Evolutionary conservation across 1,140 invertebrate species (phyloP).

Genomic region (Achatina immaculata): DNA sequence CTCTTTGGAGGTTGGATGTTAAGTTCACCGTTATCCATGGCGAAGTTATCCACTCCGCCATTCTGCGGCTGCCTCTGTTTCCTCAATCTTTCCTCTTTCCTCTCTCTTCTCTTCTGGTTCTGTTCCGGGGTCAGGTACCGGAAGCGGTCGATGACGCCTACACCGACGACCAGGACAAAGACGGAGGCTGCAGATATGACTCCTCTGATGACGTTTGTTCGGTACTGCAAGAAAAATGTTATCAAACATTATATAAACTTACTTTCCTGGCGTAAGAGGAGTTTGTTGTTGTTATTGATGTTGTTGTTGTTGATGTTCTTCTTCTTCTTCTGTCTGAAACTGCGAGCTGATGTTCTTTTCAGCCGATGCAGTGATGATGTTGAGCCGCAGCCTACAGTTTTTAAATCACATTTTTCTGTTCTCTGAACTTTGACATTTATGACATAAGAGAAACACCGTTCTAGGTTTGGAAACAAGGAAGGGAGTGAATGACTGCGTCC

Average conservation of each 20-base stretch:
- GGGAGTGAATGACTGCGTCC: too few species aligned
- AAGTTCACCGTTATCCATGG: not conserved
- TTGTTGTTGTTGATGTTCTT: too few species aligned
- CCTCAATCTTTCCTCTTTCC: not conserved
- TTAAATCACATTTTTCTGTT: too few species aligned
- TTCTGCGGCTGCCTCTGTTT: not conserved
- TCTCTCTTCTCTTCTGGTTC: not conserved
- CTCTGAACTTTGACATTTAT: too few species aligned
- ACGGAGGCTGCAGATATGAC: conserved; percentile 8
- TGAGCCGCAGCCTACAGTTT: too few species aligned
- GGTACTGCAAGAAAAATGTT: not conserved
- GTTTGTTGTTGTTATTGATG: too few species aligned
- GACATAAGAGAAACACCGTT: too few species aligned
- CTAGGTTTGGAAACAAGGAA: too few species aligned
- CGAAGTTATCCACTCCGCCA: conserved; percentile 7
- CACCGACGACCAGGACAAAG: not conserved
- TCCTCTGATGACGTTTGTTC: not conserved
- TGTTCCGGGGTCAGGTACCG: not conserved
- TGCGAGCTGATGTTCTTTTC: too few species aligned
- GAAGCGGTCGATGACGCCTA: conserved; percentile 19
- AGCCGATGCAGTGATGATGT: too few species aligned
- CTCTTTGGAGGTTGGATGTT: not conserved
- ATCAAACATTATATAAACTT: not conserved
- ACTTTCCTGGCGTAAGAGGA: too few species aligned
- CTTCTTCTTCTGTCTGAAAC: too few species aligned